phyloP scores from a whole-genome alignment of 2,797 vertebrate species.

The Crocidura indochinensis region DNA sequence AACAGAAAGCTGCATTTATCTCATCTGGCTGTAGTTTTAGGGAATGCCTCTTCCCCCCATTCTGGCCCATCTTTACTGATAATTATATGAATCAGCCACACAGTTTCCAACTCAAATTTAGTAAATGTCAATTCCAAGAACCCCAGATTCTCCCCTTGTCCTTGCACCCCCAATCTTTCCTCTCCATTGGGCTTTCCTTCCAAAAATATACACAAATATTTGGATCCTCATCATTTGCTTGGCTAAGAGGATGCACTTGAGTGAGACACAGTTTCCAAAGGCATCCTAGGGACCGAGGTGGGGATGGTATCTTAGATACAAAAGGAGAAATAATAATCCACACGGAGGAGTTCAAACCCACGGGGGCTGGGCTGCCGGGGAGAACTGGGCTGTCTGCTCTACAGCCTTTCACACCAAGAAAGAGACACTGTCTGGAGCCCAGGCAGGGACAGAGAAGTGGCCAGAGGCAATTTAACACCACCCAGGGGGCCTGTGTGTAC shows the following conservation, averaged over 20 bases:
- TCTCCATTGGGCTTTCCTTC: too few species aligned
- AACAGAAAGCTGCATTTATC: not conserved
- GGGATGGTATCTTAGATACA: not conserved
- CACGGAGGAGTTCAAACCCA: not conserved
- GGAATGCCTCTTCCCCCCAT: not conserved
- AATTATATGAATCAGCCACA: constrained; percentile 5
- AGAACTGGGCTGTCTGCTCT: constrained; percentile 47
- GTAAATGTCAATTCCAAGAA: constrained; percentile 24
- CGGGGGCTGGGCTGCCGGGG: not conserved
- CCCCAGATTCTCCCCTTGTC: not conserved
- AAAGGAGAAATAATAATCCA: constrained; percentile 42
- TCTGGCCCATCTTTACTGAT: constrained; percentile 40
- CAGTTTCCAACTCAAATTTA: constrained; percentile 30
- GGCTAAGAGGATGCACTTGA: not conserved
- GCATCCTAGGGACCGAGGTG: not conserved
- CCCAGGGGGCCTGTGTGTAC: not conserved
- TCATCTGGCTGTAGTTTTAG: constrained; percentile 32
- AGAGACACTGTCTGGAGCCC: constrained; percentile 14
- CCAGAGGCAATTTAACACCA: constrained; percentile 61
- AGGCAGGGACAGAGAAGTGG: constrained; percentile 41
- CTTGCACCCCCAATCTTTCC: not conserved
- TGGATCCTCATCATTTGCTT: not conserved
- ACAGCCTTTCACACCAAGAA: constrained; percentile 58
- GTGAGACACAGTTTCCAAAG: not conserved
- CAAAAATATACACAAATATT: too few species aligned